Conservation (phyloP, 2,888 invertebrate genomes). For the Mesopsocus fuscifrons region DNA sequence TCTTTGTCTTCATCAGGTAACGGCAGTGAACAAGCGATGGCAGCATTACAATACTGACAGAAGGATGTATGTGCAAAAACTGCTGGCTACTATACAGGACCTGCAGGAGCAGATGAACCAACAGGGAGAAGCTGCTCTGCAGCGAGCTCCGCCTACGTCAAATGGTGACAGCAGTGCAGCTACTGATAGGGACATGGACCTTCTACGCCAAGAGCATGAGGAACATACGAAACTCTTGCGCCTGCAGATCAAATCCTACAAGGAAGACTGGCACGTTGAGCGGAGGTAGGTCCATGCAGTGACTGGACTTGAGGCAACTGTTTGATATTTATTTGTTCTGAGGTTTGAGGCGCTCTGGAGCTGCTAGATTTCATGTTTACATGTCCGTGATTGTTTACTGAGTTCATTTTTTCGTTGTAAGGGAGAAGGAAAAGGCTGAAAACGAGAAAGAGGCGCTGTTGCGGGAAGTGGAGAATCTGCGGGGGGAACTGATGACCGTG, state of each 20-base stretch:
- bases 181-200: conserved; percentile 9
- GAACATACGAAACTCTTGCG: conserved; percentile 18
- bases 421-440: conserved; percentile 20
- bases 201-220: conserved; percentile 14
- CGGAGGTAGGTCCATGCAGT: conserved; percentile 13
- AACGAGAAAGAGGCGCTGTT: conserved; percentile 17
- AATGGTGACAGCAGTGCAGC: not conserved
- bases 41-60: conserved; percentile 22
- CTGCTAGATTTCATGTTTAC: too few species aligned
- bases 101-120: conserved; percentile 20
- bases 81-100: conserved; percentile 21
- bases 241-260: conserved; percentile 19
- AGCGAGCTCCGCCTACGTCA: not conserved
- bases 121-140: not conserved
- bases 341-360: too few species aligned
- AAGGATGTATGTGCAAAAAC: conserved; percentile 21
- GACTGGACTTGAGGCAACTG: not conserved
- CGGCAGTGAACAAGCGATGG: conserved; percentile 22
- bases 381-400: too few species aligned
- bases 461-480: not conserved
- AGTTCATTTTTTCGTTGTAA: not conserved
- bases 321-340: too few species aligned
- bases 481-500: too few species aligned
- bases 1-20: conserved; percentile 18
- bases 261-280: conserved; percentile 23